Base-by-base conservation (phyloP, 64 coral and sea anemone genomes). In the Pocillopora verrucosa region DNA sequence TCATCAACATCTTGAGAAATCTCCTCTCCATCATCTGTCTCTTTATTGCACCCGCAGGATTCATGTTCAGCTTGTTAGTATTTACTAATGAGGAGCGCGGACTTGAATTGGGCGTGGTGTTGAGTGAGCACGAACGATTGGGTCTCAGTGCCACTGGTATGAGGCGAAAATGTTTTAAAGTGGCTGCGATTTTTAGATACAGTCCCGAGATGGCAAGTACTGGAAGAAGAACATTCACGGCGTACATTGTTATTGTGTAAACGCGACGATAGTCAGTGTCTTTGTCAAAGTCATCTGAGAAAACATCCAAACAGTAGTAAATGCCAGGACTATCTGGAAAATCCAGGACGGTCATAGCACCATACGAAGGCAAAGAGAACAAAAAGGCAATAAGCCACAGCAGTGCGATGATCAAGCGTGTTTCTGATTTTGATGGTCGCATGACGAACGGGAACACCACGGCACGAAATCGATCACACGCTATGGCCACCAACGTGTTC, bases 401-500 rank as follows among this genome's bases (percentile, higher is more conserved):
- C 0, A 96, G 34, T 0, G 77, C 77, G 11, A 96, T 57, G 80
- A 96, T 90, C 0, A 91, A 24, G 19, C 83, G 78, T 35, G 95
- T 96, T 81, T 96, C 83, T 7, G 72, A 93, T 9, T 78, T 89
- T 6, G 87, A 82, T 5, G 95, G 91, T 30, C 90, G 91, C 10
- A 87, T 45, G 59, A 93, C 93, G 88, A 96, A 93, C 17, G 95
- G 95, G 17, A 93, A 96, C 10, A 93, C 87, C 7, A 96, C 70
- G 13, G 95, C 95, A 13, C 92, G 91, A 77, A 93, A 96, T 17
- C 95, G 95, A 77, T 96, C 95, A 36, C 92, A 80, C 0, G 91
- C 95, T 58, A 96, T 96, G 4, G 95, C 95, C 0, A 96, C 95
- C 24, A 96, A 84, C 6, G 95, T 96, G 58, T 96, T 96, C 9